Evolutionary conservation across 2,113 vertebrate species (phyloP).

Genomic region (Chiloscyllium plagiosum): DNA sequence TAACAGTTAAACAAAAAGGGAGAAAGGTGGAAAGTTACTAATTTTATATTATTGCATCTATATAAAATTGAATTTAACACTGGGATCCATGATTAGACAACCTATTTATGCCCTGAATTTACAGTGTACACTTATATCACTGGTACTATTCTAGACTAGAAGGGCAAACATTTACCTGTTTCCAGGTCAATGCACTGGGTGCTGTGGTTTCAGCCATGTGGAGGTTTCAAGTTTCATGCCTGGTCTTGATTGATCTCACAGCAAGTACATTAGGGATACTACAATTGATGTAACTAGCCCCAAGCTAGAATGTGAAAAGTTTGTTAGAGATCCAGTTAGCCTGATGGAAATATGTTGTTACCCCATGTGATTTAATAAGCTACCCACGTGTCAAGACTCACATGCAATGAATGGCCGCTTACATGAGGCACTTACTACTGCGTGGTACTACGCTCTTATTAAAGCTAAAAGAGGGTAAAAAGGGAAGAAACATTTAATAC

Average conservation of each 20-base stretch:
- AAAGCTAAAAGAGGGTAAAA: neutral
- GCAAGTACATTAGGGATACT: neutral
- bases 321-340: neutral
- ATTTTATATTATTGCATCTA: neutral
- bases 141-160: neutral
- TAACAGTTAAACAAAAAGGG: neutral
- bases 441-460: neutral
- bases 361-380: neutral
- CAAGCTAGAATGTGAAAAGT: neutral
- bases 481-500: neutral
- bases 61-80: neutral
- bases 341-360: neutral
- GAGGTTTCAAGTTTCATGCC: neutral
- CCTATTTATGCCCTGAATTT: too few relatives aligned
- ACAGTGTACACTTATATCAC: neutral
- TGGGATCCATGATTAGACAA: neutral
- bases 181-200: neutral
- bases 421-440: neutral
- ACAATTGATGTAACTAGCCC: neutral
- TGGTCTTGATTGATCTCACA: neutral
- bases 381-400: neutral
- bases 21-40: neutral
- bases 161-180: neutral
- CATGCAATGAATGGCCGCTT: neutral
- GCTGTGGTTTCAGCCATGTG: neutral